Conservation (phyloP, 2,113 vertebrate species). For the Carollia perspicillata region DNA sequence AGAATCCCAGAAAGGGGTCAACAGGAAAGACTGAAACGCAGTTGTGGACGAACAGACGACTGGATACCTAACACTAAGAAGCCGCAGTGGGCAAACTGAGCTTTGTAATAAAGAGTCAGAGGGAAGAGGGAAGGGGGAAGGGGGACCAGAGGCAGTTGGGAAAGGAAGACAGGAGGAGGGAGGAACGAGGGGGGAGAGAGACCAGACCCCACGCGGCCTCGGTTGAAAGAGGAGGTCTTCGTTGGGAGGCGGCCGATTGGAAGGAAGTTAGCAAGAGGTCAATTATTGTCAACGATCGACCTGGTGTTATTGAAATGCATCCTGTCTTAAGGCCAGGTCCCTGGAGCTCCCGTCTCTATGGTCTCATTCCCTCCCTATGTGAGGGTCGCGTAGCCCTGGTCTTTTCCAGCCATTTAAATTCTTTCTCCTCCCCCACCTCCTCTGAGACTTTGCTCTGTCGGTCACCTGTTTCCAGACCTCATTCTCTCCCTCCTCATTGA, state of each 20-base stretch:
- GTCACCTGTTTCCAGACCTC: neutral
- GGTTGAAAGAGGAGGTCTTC: too few relatives aligned
- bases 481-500: neutral
- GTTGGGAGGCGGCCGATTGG: too few relatives aligned
- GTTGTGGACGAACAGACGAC: neutral
- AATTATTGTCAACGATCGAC: neutral
- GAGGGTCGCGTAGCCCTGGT: neutral
- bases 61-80: neutral
- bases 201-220: neutral
- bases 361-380: neutral
- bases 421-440: neutral
- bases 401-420: neutral
- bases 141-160: neutral
- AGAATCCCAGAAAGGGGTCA: neutral
- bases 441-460: neutral
- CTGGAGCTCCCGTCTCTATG: neutral
- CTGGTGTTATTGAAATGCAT: neutral
- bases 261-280: neutral
- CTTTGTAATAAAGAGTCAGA: neutral
- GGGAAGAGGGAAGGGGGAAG: neutral
- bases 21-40: neutral
- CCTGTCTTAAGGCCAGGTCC: accelerated
- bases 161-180: neutral
- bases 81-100: neutral
- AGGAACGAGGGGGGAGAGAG: neutral